Percentiles rank a stretch among this genome's conserved stretches.
Evolutionary conservation across 37 sponge, comb jelly and placozoan genomes (phyloP).

Genomic region (Ianthella basta): DNA sequence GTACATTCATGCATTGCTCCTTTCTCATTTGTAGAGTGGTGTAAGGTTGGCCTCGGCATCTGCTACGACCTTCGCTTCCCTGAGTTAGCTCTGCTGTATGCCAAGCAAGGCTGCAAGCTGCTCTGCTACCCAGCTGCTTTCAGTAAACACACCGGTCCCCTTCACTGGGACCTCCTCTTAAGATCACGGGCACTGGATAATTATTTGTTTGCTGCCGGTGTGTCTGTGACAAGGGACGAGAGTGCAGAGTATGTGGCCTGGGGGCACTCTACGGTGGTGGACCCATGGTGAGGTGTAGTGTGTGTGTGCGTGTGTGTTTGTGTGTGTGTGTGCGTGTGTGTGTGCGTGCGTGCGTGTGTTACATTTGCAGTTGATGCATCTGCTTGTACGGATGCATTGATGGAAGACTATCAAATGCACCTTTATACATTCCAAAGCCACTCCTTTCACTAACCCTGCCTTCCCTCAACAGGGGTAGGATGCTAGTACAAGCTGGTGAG

Average conservation of each 20-base stretch:
- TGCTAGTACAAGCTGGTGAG: conserved; percentile 55
- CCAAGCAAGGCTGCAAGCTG: conserved; percentile 76
- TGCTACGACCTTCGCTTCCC: conserved; percentile 96
- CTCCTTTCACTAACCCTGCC: too few species aligned
- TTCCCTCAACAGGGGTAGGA: conserved; percentile 47
- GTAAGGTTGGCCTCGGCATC: conserved; percentile 95
- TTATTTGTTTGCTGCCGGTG: conserved; percentile 39
- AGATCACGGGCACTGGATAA: conserved; percentile 78
- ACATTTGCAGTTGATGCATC: too few species aligned
- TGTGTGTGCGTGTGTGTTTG: conserved; percentile 7
- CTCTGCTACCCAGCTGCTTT: conserved; percentile 94
- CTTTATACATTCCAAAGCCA: too few species aligned
- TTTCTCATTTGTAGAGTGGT: conserved; percentile 66
- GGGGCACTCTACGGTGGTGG: conserved; percentile 80
- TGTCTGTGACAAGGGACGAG: conserved; percentile 82
- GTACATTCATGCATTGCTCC: too few species aligned
- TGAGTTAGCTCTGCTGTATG: conserved; percentile 84
- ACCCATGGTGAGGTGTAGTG: not conserved
- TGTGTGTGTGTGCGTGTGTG: conserved; percentile 10
- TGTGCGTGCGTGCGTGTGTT: conserved; percentile 36
- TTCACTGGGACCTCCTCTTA: conserved; percentile 92
- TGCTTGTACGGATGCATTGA: too few species aligned
- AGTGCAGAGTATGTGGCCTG: conserved; percentile 77
- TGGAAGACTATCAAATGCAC: too few species aligned
- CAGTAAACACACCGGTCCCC: conserved; percentile 96